Evolutionary conservation across 1,140 invertebrate genomes (phyloP), one percentile per base, ranked within the genome.

Genomic region (Yoshiicerus persimilis): DNA sequence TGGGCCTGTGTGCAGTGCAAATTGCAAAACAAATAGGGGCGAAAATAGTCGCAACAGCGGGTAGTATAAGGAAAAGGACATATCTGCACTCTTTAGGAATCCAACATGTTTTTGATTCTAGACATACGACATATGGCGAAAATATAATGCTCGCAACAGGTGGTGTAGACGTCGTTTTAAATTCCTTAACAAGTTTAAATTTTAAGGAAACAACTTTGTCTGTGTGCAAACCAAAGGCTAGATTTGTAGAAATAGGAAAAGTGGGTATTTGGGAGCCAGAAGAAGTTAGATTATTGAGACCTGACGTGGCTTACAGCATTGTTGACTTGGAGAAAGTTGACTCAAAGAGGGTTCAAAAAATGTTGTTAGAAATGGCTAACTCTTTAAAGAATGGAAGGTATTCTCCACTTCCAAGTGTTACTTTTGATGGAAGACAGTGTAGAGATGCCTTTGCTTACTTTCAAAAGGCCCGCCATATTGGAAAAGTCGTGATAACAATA

Each of bases 1-100:
- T 95, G 36, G 95, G 95, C 0, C 89, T 94, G 27, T 94, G 94
- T 16, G 92, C 93, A 62, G 92, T 94, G 23, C 95, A 95, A 91
- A 92, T 95, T 4, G 94, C 93, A 1, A 92, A 91, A 90, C 91
- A 32, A 64, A 89, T 91, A 86, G 94, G 93, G 6, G 84, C 84
- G 3, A 41, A 77, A 13, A 77, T 89, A 30, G 47, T 87, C 20
- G 89, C 84, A 1, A 89, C 89, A 1, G 89, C 89, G 8, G 87
- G 87, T 38, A 88, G 38, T 27, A 39, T 11, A 23, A 16, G 89
- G 16, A 89, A 89, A 56, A 2, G 84, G 39, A 32, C 27, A 2
- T 89, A 83, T 66, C 77, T 89, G 0, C 27, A 32, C 27, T 62
- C n/a, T 23, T 16, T 88, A 11, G 89, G 89, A 23, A 38, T 89